Base-by-base conservation (phyloP, 2,113 vertebrate species). In the Urocitellus parryii region DNA sequence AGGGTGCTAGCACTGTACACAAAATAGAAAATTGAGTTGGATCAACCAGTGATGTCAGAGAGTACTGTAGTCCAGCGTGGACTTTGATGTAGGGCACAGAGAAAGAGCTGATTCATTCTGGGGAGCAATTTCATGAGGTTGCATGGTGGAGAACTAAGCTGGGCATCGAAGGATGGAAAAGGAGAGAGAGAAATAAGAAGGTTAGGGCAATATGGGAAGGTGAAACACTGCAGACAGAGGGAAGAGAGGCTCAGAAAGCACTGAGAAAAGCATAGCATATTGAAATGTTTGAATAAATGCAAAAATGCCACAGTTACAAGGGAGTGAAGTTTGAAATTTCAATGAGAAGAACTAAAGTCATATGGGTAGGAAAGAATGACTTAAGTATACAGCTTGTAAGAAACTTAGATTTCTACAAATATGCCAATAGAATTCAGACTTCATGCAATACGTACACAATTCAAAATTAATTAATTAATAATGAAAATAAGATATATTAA, bases 281-380 rank as follows among this genome's bases (percentile, higher is more conserved):
- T 88, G 61, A 84, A 72, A 63, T 61, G 11, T 58, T 72, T 53
- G 63, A 91, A 85, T 8, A 82, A 80, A 37, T 14, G 8, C 4
- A 61, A 67, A 84, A 48, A 34, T 45, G 37, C 51, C 80, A 48
- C 72, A 78, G 7, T 51, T 42, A 32, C 5, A 76, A 34, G 22
- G 24, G 10, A 87, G 22, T 39, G 3, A 80, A 81, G 10, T 78
- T 32, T 74, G 56, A 58, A 16, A 45, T 37, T 48, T 53, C 22
- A 85, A 70, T 51, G 34, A 32, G 6, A 88, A 74, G 61, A 95
- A 84, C 84, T 63, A 72, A 88, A 37, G 67, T 39, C 51, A 25
- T 22, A 22, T 20, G 34, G 5, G 12, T 42, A 70, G 9, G 27
- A 32, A 42, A 11, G 11, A 93, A 78, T 68, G 18, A 45, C 27